phyloP scores from a whole-genome alignment of 1,140 invertebrate species.

The Reticulitermes speratus region DNA sequence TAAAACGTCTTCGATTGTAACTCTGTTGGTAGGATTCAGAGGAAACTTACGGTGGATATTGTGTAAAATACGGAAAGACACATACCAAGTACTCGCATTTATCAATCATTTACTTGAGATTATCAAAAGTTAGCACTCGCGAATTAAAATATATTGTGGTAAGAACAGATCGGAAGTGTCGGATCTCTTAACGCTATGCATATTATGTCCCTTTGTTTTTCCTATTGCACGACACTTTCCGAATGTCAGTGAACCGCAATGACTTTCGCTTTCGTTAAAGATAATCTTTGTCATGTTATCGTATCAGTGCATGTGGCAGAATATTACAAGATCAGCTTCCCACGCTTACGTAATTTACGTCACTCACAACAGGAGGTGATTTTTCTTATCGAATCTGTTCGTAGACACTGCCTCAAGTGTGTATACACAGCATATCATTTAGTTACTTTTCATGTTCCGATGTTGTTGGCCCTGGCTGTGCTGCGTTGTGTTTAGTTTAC shows the following conservation, averaged over 20 bases:
- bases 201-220: not conserved
- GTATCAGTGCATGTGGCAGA: not conserved
- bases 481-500: not conserved
- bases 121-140: no score
- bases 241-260: not conserved
- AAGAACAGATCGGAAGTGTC: no score
- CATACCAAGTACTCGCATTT: no score
- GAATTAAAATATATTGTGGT: no score
- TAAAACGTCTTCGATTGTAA: no score
- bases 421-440: not conserved
- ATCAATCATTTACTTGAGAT: no score
- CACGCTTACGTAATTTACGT: not conserved
- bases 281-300: not conserved
- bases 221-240: not conserved
- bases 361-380: not conserved
- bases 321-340: not conserved
- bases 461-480: not conserved
- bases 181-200: no score
- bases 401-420: not conserved
- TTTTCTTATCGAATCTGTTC: not conserved
- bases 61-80: no score
- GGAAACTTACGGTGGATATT: no score
- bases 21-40: no score
- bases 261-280: not conserved
- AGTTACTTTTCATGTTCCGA: not conserved